phyloP scores from a whole-genome alignment of 2,113 vertebrate species.

The Ceuthmochares aereus region DNA sequence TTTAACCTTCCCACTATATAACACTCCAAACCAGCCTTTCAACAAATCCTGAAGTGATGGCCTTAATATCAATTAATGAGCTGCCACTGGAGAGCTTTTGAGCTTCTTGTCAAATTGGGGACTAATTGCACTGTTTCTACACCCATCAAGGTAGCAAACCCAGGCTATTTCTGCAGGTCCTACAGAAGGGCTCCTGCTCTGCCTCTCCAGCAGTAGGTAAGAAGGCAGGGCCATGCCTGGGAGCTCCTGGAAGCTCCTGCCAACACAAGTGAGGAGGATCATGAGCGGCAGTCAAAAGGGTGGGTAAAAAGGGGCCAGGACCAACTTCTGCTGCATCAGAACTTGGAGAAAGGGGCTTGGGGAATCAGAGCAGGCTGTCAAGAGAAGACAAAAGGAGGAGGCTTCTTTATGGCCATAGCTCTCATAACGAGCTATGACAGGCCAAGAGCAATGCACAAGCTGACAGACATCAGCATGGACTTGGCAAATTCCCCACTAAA shows the following conservation, averaged over 20 bases:
- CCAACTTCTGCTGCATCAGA: slow-evolving; percentile 66
- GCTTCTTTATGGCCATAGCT: neutral
- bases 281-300: neutral
- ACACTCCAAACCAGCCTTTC: neutral
- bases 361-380: neutral
- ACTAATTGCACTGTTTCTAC: neutral
- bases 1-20: neutral
- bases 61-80: neutral
- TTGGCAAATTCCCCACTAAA: neutral
- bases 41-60: neutral
- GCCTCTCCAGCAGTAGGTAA: neutral
- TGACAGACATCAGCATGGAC: neutral
- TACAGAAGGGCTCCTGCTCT: neutral
- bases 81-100: neutral
- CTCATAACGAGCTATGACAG: neutral
- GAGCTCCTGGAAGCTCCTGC: neutral
- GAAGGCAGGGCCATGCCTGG: neutral
- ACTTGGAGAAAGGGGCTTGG: neutral
- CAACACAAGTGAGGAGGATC: neutral
- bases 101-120: neutral
- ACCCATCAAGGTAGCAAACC: neutral
- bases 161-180: neutral
- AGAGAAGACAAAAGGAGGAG: neutral
- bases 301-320: slow-evolving; percentile 16
- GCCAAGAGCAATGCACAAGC: neutral